Evolutionary conservation across 2,888 invertebrate genomes (phyloP).

Genomic region (Ephialtes manifestator): DNA sequence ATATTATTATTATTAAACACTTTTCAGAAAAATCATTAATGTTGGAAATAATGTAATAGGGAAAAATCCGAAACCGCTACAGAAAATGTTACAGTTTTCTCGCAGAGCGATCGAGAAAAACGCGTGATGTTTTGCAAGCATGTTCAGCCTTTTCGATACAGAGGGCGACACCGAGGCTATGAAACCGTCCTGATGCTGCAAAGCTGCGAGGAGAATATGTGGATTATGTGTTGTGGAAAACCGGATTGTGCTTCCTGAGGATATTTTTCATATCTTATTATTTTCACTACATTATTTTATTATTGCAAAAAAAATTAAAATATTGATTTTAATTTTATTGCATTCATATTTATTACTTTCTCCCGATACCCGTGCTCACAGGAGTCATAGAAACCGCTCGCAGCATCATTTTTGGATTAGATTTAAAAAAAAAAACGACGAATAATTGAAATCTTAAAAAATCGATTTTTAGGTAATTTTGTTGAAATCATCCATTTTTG

Average conservation of each 20-base stretch:
- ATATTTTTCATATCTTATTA: neutral
- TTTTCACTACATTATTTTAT: neutral
- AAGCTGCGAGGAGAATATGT: neutral
- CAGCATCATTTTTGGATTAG: too few species aligned
- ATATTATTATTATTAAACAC: neutral
- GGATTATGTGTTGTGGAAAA: neutral
- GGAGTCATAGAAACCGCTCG: too few species aligned
- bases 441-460: too few species aligned
- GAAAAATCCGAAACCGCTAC: neutral
- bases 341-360: too few species aligned
- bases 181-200: neutral
- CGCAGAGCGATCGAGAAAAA: constrained; percentile 63
- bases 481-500: too few species aligned
- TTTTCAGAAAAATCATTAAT: too few species aligned
- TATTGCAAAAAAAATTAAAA: neutral
- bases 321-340: too few species aligned
- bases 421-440: too few species aligned
- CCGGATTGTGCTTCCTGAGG: too few species aligned
- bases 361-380: too few species aligned
- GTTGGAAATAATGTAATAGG: too few species aligned
- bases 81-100: constrained; percentile 20
- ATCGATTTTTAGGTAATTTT: too few species aligned
- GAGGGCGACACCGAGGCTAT: constrained; percentile 80
- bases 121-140: constrained; percentile 20
- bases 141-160: constrained; percentile 77